Conservation (phyloP, 2,888 invertebrate species). For the Ferdinandea cuprea region DNA sequence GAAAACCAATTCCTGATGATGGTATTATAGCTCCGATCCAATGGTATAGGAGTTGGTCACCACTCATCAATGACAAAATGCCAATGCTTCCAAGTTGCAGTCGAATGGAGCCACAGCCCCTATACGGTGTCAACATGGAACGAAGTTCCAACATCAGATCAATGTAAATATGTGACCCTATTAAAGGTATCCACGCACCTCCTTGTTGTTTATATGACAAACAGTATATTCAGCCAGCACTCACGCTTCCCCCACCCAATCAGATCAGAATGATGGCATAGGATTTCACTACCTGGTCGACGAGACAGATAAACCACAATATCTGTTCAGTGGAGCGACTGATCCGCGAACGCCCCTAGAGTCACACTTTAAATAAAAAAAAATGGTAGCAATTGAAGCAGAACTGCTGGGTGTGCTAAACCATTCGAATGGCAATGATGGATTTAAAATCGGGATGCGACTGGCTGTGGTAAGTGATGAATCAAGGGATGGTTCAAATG, state of each 20-base stretch:
- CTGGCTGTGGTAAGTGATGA: no score
- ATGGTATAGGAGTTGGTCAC: slow-evolving; percentile 88
- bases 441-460: no score
- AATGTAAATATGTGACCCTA: slow-evolving; percentile 89
- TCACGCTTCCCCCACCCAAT: slow-evolving; percentile 2
- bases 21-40: slow-evolving; percentile 37
- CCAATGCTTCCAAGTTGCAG: slow-evolving; percentile 89
- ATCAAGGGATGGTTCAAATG: no score
- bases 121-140: slow-evolving; percentile 90
- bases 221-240: slow-evolving; percentile 19
- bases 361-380: slow-evolving; percentile 86
- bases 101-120: slow-evolving; percentile 86
- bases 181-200: slow-evolving; percentile 83
- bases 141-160: slow-evolving; percentile 88
- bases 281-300: slow-evolving; percentile 86
- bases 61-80: slow-evolving; percentile 85
- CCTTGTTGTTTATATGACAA: neutral
- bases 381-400: slow-evolving; percentile 91
- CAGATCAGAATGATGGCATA: slow-evolving; percentile 87
- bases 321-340: slow-evolving; percentile 89
- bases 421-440: no score
- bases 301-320: slow-evolving; percentile 84
- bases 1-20: slow-evolving; percentile 76
- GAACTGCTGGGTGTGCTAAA: no score
- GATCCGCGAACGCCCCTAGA: slow-evolving; percentile 85